Evolutionary conservation across 2,797 vertebrate genomes (phyloP).

Genomic region (Paramormyrops hopkinsi): DNA sequence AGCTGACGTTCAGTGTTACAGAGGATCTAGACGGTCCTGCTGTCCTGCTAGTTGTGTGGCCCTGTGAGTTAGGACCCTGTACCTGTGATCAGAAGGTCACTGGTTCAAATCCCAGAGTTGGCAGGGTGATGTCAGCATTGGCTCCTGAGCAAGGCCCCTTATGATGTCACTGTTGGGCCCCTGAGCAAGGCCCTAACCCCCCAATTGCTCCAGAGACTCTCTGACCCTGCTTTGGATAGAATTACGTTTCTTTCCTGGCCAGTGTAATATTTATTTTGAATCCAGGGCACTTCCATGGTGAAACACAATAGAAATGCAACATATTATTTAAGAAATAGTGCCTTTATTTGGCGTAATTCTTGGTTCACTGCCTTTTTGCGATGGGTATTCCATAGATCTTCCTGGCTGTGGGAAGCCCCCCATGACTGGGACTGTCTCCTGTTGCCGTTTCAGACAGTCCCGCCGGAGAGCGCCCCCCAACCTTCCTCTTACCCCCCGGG

Average conservation of each 20-base stretch:
- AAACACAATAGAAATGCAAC: not conserved
- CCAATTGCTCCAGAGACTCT: not conserved
- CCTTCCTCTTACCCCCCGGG: conserved; percentile 76
- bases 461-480: conserved; percentile 70
- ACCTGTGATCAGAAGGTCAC: not conserved
- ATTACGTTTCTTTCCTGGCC: not conserved
- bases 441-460: conserved; percentile 67
- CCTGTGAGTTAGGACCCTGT: not conserved
- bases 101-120: not conserved
- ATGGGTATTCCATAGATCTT: not conserved
- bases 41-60: not conserved
- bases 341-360: not conserved
- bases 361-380: not conserved
- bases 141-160: not conserved
- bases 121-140: not conserved
- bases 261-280: not conserved
- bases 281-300: not conserved
- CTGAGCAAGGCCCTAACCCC: not conserved
- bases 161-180: not conserved
- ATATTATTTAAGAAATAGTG: not conserved
- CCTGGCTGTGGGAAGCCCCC: not conserved
- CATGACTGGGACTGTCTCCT: not conserved
- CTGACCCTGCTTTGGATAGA: not conserved
- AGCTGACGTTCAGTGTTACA: not conserved
- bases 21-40: not conserved